Base-by-base conservation (phyloP, 1,140 invertebrate species). In the Drosophila kanapiae region DNA sequence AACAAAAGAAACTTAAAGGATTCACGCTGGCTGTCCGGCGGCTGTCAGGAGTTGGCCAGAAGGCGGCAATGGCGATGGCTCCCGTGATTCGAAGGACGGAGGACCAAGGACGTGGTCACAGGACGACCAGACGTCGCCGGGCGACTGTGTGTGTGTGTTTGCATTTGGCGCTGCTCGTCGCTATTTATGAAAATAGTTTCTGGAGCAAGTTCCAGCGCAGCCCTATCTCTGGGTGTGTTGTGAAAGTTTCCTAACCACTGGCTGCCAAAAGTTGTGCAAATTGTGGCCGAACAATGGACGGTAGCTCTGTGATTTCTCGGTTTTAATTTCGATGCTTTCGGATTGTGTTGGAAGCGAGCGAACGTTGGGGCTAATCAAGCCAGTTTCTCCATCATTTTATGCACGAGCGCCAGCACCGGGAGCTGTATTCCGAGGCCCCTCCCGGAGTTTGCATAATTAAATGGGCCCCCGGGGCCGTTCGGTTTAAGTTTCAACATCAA, bases 131-230 rank as follows among this genome's bases (percentile, higher is more conserved):
- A 82, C 84, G 84, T 69, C 77, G 77, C 68, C 74, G 68, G 57
- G 29, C 74, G 48, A 68, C 43, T 71, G 23, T 76, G 61, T 76
- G 60, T 76, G 29, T 81, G 64, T 81, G 64, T 76, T 87, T 84
- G 84, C 83, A 88, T 88, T 83, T 80, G 84, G 75, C 80, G 65
- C 79, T 86, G 64, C 63, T 63, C 65, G 63, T 60, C 59, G 77
- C 84, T 87, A 87, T 87, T 87, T 87, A 87, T 87, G 84, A 87
- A 87, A 87, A 87, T 87, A 87, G 85, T 87, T 87, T 84, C 82
- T 61, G 18, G 58, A 51, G 53, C 80, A 82, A 80, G 61, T 78
- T 82, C 49, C 47, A 45, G 35, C 27, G 47, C 33, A 51, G 37
- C 27, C 40, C 60, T 27, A 43, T 33, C 63, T 68, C 29, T 57